A percentile compares a stretch with the other conserved stretches of the same genome.
Evolutionary conservation across 2,797 vertebrate species (phyloP).

Genomic region (Lutjanus argentimaculatus): DNA sequence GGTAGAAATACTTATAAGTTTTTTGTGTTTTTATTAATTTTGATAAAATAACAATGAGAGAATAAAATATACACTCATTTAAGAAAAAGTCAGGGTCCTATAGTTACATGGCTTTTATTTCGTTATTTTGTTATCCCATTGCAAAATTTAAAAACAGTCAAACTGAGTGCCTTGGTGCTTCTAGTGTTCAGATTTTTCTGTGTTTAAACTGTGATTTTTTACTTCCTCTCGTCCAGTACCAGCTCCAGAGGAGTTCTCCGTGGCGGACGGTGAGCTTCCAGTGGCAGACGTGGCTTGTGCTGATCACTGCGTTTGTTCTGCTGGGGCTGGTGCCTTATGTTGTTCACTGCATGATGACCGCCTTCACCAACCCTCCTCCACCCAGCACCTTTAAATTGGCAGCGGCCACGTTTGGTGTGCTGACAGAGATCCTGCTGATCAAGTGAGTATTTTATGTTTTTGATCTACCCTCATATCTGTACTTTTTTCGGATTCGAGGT

Average conservation of each 20-base stretch:
- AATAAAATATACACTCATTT: too few relatives aligned
- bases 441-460: conserved; percentile 70
- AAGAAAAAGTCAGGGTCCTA: too few relatives aligned
- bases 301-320: neutral
- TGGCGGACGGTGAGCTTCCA: conserved; percentile 71
- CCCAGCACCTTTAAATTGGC: conserved; percentile 69
- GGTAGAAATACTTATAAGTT: too few relatives aligned
- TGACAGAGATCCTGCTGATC: conserved; percentile 77
- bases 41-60: too few relatives aligned
- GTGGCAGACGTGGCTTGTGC: conserved; percentile 72
- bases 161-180: too few relatives aligned
- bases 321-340: conserved; percentile 72
- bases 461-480: conserved; percentile 4
- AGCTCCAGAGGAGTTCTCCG: conserved; percentile 73
- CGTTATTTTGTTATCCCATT: too few relatives aligned
- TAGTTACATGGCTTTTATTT: too few relatives aligned
- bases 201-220: too few relatives aligned
- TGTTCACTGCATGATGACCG: conserved; percentile 65
- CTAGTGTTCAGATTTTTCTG: too few relatives aligned
- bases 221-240: conserved; percentile 68
- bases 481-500: conserved; percentile 13
- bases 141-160: too few relatives aligned
- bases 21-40: too few relatives aligned
- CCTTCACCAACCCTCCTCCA: conserved; percentile 72
- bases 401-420: conserved; percentile 68